Evolutionary conservation across 1,140 invertebrate species (phyloP), one percentile per base, ranked within the genome.

Genomic region (Cydia amplana): DNA sequence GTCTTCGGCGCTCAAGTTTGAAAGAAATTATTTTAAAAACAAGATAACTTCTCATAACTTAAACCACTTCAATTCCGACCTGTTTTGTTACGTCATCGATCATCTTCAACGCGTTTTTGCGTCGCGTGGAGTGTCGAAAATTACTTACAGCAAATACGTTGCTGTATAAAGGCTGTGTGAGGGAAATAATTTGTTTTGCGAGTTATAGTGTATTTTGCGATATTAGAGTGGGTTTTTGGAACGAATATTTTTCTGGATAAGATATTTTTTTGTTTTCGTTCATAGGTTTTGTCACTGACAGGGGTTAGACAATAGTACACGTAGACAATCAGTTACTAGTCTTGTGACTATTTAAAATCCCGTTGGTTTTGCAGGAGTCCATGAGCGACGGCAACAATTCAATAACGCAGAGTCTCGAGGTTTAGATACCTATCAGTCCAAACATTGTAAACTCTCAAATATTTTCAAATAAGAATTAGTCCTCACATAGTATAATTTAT

Each of bases 11-110:
- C 10, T n/a, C 40, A 60, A 51, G 72, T 63, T 23, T 51, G 14
- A 75, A 74, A 73, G 43, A 76, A 63, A 7, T 36, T 36, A n/a
- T n/a, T n/a, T n/a, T 25, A 43, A 25, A 67, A n/a, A 12, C 46
- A 73, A 79, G 79, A 65, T 25, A 43, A 70, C 51, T 16, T 40
- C 77, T 72, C 28, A 51, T 77, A 20, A 18, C 79, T 80, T 82
- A 46, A 12, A 74, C 80, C 65, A 70, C 65, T 36, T 40, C 65
- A 36, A 75, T 23, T 55, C 67, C 36, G 72, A 60, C 74, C 73
- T 78, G 80, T 88, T 87, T 82, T 84, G 85, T 85, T 85, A 80
- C 83, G 85, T 87, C 87, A 89, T 90, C 85, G 85, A 89, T 90
- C 88, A 90, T 88, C 85, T 88, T 86, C 85, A 87, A 46, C 75